Percentiles rank a stretch among this genome's conserved stretches.
Conservation (phyloP, 2,797 vertebrate genomes). For the Australoheros facetus region DNA sequence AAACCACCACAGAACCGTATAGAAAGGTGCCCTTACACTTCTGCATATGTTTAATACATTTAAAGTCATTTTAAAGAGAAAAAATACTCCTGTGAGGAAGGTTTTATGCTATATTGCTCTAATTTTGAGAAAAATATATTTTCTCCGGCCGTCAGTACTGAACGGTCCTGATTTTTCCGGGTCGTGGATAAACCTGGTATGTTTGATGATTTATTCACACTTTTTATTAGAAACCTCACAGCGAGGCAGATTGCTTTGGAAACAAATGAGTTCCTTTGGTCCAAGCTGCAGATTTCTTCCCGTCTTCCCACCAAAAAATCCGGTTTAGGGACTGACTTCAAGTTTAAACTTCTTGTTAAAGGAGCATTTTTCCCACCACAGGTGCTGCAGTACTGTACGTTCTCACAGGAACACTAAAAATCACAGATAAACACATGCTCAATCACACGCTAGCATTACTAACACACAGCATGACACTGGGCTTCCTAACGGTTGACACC, state of each 20-base stretch:
- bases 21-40: too few species aligned
- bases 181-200: not conserved
- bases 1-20: too few species aligned
- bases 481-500: conserved; percentile 41
- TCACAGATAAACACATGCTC: conserved; percentile 27
- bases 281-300: conserved; percentile 12
- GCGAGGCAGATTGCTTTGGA: not conserved
- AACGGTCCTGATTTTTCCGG: not conserved
- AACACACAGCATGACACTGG: conserved; percentile 62
- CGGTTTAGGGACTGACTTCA: not conserved
- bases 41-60: too few species aligned
- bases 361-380: conserved; percentile 30
- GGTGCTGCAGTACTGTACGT: conserved; percentile 13
- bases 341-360: conserved; percentile 39
- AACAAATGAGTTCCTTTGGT: not conserved
- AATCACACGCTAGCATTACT: conserved; percentile 36
- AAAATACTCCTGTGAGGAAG: not conserved
- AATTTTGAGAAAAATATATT: not conserved
- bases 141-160: not conserved
- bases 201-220: not conserved
- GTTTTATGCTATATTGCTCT: not conserved
- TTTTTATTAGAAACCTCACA: not conserved
- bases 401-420: conserved; percentile 31
- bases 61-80: not conserved
- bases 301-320: conserved; percentile 5